Evolutionary conservation across 2,113 vertebrate species (phyloP).

Genomic region (Callopanchax toddi): DNA sequence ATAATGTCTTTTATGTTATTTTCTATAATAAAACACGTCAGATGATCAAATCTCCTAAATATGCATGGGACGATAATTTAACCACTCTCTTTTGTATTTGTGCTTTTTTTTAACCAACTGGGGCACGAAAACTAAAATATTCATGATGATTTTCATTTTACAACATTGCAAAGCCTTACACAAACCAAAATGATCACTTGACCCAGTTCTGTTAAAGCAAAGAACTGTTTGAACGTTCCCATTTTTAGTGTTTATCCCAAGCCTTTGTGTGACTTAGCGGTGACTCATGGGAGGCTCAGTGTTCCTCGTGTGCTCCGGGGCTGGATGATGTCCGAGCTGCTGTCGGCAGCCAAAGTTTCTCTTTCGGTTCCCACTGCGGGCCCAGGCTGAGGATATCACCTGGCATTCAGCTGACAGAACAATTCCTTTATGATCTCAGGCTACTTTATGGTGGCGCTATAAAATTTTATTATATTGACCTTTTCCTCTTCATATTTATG

Average conservation of each 20-base stretch:
- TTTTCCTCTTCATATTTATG: conserved; percentile 47
- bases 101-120: background rate
- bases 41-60: conserved; percentile 1
- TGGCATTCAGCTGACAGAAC: conserved; percentile 54
- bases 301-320: conserved; percentile 51
- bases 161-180: background rate
- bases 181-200: conserved; percentile 9
- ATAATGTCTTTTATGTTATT: background rate
- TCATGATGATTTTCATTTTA: background rate
- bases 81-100: background rate
- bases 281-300: conserved; percentile 54
- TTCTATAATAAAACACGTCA: background rate
- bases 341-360: conserved; percentile 52
- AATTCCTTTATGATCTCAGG: conserved; percentile 43
- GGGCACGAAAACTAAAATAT: background rate
- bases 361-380: conserved; percentile 37
- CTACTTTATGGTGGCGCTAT: conserved; percentile 38
- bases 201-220: conserved; percentile 14
- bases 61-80: background rate
- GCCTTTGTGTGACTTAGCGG: conserved; percentile 56
- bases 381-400: conserved; percentile 32
- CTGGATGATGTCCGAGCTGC: conserved; percentile 65
- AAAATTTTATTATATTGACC: conserved; percentile 48
- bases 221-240: conserved; percentile 18
- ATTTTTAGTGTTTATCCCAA: conserved; percentile 39